Evolutionary conservation across 1,140 invertebrate genomes (phyloP).

Genomic region (Hylyphantes graminicola): DNA sequence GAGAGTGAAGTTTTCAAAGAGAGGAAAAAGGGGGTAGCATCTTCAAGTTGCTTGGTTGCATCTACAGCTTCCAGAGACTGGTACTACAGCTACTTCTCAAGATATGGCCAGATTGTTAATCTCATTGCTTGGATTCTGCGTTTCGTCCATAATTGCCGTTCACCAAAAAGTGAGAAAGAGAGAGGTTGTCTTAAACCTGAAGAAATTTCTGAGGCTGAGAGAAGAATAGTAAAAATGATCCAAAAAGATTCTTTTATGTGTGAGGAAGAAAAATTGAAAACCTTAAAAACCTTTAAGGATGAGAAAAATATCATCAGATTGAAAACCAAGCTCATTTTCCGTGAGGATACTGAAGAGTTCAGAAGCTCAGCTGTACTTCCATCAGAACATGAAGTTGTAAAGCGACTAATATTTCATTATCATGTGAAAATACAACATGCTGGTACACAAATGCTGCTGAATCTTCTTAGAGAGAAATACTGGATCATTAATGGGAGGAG

Average conservation of each 20-base stretch:
- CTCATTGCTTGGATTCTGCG: background rate
- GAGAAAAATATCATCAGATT: constrained; percentile 10
- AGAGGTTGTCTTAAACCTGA: constrained; percentile 10
- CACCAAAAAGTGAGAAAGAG: constrained; percentile 24
- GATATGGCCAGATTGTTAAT: background rate
- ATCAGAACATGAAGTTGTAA: background rate
- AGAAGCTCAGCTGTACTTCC: background rate
- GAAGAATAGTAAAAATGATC: constrained; percentile 31
- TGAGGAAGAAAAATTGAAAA: constrained; percentile 38
- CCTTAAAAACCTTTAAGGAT: constrained; percentile 34
- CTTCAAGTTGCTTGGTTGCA: constrained; percentile 2
- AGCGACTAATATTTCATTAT: background rate
- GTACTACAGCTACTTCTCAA: background rate
- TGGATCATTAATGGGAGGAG: constrained; percentile 32
- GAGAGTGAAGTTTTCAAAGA: constrained; percentile 41
- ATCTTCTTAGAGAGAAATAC: constrained; percentile 4
- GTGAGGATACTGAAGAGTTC: background rate
- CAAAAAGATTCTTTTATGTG: constrained; percentile 1
- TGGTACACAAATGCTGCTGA: constrained; percentile 8
- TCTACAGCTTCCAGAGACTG: background rate
- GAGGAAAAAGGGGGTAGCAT: constrained; percentile 33
- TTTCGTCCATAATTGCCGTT: constrained; percentile 4
- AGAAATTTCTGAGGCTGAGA: constrained; percentile 43
- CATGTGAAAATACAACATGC: constrained; percentile 3
- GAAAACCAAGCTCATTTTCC: background rate